Base-by-base conservation (phyloP, 2,797 vertebrate genomes). In the Gadopsis marmoratus region DNA sequence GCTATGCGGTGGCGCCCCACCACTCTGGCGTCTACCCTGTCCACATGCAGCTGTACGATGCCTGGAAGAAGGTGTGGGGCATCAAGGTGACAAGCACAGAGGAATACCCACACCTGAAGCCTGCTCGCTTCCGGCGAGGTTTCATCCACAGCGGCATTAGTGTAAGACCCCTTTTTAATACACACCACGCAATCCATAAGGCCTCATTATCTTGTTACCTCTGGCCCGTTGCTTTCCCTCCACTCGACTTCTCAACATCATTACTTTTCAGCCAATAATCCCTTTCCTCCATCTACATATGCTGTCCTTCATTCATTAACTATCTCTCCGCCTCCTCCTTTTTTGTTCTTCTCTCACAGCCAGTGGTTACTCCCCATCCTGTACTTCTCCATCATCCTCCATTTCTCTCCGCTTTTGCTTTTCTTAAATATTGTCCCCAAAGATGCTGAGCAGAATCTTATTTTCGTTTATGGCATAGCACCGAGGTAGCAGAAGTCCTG, bases 51-150 rank as follows among this genome's bases (percentile, higher is more conserved):
- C 93, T 99, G 59, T 99, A 99, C 0, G 98, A 99, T 39, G 97
- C 98, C 23, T 99, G 98, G 98, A 99, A 99, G 93, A 98, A 97
- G 86, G 97, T 99, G 66, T 99, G 98, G 98, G 95, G 93, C 55
- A 99, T 99, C 89, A 97, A 95, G 64, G 97, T 99, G 93, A 99
- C 98, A 7, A 99, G 98, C 95, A 99, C 98, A 0, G 98, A 99
- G 92, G 98, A 99, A 68, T 99, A 99, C 78, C 98, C 98, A 0
- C 98, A 99, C 88, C 96, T 99, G 82, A 99, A 99, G 94, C 98
- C 98, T 0, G 98, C 98, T 23, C 97, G 98, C 86, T 97, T 97
- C 89, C 96, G 98, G 33, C 95, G 98, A 0, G 98, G 98, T 82
- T 99, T 99, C 91, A 94, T 96, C 92, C 98, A 99, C 94, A 97